A percentile compares a stretch with the other conserved stretches of the same genome.
phyloP scores from a whole-genome alignment of 1,140 invertebrate genomes.

The Meloidogyne floridensis region DNA sequence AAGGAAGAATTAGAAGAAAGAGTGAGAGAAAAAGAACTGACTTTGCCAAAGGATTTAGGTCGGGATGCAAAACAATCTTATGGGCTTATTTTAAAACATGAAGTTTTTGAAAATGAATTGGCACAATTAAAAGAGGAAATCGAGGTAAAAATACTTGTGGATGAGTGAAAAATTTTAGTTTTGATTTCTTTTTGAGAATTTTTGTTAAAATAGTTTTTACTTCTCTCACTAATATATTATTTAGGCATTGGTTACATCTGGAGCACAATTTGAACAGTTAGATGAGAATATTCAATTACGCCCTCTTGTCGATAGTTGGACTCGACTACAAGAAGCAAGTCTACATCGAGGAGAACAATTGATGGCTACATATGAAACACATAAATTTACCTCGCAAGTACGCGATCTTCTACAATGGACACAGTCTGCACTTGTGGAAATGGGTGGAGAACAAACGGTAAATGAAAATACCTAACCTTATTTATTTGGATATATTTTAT shows the following conservation, averaged over 20 bases:
- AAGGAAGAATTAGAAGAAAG: conserved; percentile 78
- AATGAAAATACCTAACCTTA: conserved; percentile 67
- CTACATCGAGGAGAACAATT: conserved; percentile 78
- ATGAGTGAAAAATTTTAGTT: no score
- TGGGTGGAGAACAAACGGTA: conserved; percentile 78
- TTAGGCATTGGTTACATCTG: neutral
- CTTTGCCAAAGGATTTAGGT: conserved; percentile 81
- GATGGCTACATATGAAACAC: conserved; percentile 83
- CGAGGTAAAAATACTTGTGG: conserved; percentile 67
- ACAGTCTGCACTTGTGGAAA: conserved; percentile 73
- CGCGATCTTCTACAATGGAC: conserved; percentile 45
- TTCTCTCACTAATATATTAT: no score
- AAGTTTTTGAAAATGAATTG: conserved; percentile 91
- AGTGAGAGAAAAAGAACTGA: conserved; percentile 83
- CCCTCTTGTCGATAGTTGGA: conserved; percentile 84
- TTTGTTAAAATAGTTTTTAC: no score
- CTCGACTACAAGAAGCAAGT: conserved; percentile 79
- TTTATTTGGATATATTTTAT: no score
- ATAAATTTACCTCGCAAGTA: conserved; percentile 74
- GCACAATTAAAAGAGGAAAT: conserved; percentile 88
- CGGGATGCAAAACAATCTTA: conserved; percentile 84
- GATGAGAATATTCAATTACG: conserved; percentile 81
- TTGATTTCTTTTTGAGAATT: no score
- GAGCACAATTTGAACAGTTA: conserved; percentile 75
- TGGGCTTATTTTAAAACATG: conserved; percentile 81